phyloP scores from a whole-genome alignment of 1,140 invertebrate species.

The Conopomorpha cramerella region DNA sequence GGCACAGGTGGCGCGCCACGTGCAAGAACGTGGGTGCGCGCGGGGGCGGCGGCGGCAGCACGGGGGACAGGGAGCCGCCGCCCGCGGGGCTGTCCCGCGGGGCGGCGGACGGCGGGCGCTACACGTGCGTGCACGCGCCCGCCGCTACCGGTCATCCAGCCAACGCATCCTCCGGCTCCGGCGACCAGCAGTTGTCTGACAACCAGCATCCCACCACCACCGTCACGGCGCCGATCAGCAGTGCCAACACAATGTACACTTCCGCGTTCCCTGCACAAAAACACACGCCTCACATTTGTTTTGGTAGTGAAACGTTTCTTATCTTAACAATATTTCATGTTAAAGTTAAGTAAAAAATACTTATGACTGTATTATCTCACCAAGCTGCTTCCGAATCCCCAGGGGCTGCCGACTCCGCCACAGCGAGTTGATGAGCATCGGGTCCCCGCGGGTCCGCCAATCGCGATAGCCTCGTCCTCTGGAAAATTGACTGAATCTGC shows the following conservation, averaged over 20 bases:
- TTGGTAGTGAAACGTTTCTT: too few relatives aligned
- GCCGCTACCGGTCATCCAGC: slow-evolving; percentile 68
- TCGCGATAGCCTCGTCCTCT: slow-evolving; percentile 67
- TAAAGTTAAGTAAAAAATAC: too few relatives aligned
- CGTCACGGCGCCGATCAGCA: slow-evolving; percentile 71
- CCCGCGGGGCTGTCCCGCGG: slow-evolving; percentile 23
- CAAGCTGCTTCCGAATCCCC: slow-evolving; percentile 68
- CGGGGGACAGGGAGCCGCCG: slow-evolving; percentile 33
- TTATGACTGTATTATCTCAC: slow-evolving; percentile 47
- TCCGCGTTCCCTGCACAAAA: slow-evolving; percentile 67
- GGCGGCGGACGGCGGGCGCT: slow-evolving; percentile 49
- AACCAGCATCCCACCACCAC: slow-evolving; percentile 76
- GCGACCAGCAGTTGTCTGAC: slow-evolving; percentile 76
- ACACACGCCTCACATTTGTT: too few relatives aligned
- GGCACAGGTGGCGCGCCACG: slow-evolving; percentile 35
- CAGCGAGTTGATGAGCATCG: slow-evolving; percentile 69
- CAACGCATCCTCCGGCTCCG: slow-evolving; percentile 68
- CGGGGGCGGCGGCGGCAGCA: slow-evolving; percentile 27
- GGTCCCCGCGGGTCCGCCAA: slow-evolving; percentile 68
- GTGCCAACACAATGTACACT: slow-evolving; percentile 71
- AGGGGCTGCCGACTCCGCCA: slow-evolving; percentile 72
- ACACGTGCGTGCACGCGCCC: slow-evolving; percentile 59
- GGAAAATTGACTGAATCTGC: slow-evolving; percentile 62
- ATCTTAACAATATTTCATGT: too few relatives aligned
- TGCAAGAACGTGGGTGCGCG: slow-evolving; percentile 29